Evolutionary conservation across 1,140 invertebrate genomes (phyloP).

Genomic region (Monochamus saltuarius): DNA sequence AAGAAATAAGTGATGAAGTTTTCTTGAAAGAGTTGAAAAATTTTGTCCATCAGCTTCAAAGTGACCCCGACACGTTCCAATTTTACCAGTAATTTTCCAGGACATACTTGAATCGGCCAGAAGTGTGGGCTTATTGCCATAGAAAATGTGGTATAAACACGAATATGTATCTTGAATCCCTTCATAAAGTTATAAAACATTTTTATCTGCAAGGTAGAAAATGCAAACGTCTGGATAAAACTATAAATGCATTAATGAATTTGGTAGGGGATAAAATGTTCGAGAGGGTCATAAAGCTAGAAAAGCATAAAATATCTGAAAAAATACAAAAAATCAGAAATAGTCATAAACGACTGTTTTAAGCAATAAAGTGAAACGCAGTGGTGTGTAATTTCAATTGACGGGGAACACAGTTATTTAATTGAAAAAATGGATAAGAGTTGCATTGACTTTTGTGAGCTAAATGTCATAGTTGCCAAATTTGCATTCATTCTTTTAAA

Average conservation of each 20-base stretch:
- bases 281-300: constrained; percentile 5
- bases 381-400: constrained; percentile 1
- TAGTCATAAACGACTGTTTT: constrained; percentile 4
- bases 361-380: background rate
- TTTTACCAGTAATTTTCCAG: background rate
- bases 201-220: constrained; percentile 19
- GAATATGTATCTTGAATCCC: constrained; percentile 26
- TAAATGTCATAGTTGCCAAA: constrained; percentile 7
- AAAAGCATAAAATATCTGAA: constrained; percentile 2
- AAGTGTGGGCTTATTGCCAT: constrained; percentile 20
- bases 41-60: background rate
- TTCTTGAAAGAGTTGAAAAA: background rate
- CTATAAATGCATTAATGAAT: constrained; percentile 14
- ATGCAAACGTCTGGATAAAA: constrained; percentile 20
- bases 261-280: constrained; percentile 12
- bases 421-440: constrained; percentile 5
- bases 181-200: constrained; percentile 28
- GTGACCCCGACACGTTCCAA: background rate
- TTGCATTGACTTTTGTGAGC: constrained; percentile 10
- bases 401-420: constrained; percentile 4
- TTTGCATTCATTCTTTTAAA: constrained; percentile 13
- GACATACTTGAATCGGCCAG: constrained; percentile 3
- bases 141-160: constrained; percentile 31
- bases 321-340: constrained; percentile 10
- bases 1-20: background rate